Percentiles rank a stretch among this genome's conserved stretches.
Evolutionary conservation across 2,113 vertebrate genomes (phyloP).

Genomic region (Phocoena phocoena): DNA sequence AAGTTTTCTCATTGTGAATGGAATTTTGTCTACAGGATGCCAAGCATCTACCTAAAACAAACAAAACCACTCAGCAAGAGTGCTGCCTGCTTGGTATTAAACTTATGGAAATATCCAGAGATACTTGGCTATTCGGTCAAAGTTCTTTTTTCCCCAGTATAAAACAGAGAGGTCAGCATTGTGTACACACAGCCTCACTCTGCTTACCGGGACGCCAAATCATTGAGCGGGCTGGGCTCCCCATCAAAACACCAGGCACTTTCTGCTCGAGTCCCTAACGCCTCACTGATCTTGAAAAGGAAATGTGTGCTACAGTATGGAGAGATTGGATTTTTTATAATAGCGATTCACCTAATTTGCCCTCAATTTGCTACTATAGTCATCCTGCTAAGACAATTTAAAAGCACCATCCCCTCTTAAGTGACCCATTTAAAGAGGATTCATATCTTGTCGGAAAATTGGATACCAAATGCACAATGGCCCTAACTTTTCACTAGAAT

Average conservation of each 20-base stretch:
- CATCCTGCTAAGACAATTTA: slow-evolving; percentile 40
- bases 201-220: not conserved
- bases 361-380: slow-evolving; percentile 60
- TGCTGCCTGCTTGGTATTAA: not conserved
- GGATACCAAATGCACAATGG: slow-evolving; percentile 48
- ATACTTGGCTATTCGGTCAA: not conserved
- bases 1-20: slow-evolving; percentile 6
- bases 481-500: slow-evolving; percentile 57
- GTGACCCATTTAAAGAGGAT: slow-evolving; percentile 43
- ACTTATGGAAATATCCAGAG: slow-evolving; percentile 8
- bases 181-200: not conserved
- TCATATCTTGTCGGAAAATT: slow-evolving; percentile 58
- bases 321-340: slow-evolving; percentile 46
- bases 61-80: slow-evolving; percentile 21
- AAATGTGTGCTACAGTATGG: not conserved
- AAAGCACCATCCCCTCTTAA: slow-evolving; percentile 43
- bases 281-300: slow-evolving; percentile 14
- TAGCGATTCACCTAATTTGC: slow-evolving; percentile 64
- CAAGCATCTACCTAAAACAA: not conserved
- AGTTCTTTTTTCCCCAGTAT: slow-evolving; percentile 22
- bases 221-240: not conserved
- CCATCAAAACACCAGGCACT: not conserved
- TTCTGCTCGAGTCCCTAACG: not conserved
- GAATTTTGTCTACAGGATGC: not conserved
- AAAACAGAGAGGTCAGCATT: slow-evolving; percentile 44